Percentiles rank a stretch among this genome's conserved stretches.
Conservation (phyloP, 2,888 invertebrate genomes). For the Notodonta ziczac region DNA sequence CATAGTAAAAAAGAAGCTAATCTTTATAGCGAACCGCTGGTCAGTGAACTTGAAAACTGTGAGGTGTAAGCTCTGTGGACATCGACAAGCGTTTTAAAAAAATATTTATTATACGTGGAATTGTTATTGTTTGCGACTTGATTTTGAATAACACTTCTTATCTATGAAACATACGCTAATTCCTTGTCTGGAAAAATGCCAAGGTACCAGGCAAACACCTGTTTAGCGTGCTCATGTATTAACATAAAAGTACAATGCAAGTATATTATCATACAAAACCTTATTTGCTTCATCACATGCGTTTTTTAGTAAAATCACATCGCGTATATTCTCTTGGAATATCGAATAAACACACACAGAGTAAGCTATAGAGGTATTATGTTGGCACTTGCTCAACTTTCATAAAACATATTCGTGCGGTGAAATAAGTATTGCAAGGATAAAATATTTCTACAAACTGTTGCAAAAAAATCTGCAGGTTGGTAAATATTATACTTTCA, state of each 20-base stretch:
- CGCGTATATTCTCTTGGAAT: constrained; percentile 35
- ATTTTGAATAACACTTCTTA: not conserved
- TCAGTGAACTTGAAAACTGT: constrained; percentile 48
- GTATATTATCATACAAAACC: too few species aligned
- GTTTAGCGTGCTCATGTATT: too few species aligned
- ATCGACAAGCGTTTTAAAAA: not conserved
- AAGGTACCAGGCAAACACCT: too few species aligned
- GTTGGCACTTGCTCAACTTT: constrained; percentile 55
- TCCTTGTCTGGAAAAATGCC: too few species aligned
- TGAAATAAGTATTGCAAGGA: constrained; percentile 2
- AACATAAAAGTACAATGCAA: too few species aligned
- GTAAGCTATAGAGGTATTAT: constrained; percentile 25
- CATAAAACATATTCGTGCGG: constrained; percentile 33
- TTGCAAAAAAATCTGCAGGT: constrained; percentile 6
- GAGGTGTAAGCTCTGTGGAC: constrained; percentile 1
- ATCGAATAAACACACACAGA: constrained; percentile 32
- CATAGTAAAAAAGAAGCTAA: constrained; percentile 46
- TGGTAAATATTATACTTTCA: constrained; percentile 3
- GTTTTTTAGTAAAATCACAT: constrained; percentile 46
- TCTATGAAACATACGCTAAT: too few species aligned
- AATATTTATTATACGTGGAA: not conserved
- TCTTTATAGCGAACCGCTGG: constrained; percentile 46
- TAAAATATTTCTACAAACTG: constrained; percentile 12
- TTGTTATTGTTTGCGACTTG: not conserved
- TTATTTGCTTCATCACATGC: constrained; percentile 24